Base-by-base conservation (phyloP, 2,888 invertebrate genomes). In the Drosophila emarginata region DNA sequence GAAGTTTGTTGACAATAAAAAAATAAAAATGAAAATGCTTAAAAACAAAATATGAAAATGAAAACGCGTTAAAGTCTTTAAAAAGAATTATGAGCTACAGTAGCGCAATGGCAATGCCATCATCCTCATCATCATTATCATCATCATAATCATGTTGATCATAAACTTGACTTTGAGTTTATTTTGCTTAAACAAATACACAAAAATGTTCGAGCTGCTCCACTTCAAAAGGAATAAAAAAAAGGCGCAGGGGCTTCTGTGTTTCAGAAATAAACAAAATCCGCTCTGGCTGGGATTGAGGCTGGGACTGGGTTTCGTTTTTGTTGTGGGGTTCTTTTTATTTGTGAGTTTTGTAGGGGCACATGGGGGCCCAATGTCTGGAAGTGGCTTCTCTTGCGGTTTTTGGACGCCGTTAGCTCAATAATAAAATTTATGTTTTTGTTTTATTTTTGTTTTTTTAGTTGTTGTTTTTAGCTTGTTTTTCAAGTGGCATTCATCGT, bases 221-320 rank as follows among this genome's bases (percentile, higher is more conserved):
- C 70, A 87, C 87, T 84, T 82, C 81, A 87, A 84, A 84, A 77
- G 66, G 72, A 72, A 84, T 87, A 84, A 86, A 84, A n/a, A 83
- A 84, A 54, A n/a, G 18, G 12, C 76, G 74, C 45, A 4, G 51
- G 45, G 73, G 68, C 76, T 73, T 67, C 70, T 66, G 72, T 72
- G 72, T 77, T 67, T 67, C 32, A 66, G 45, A 64, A 66, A 67
- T 64, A 50, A 57, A 64, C 65, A 71, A 81, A 75, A 75, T 75
- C 63, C 39, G 32, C 64, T 59, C 40, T 51, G 50, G n/a, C 12
- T 12, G 18, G 45, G 45, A 18, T 18, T 21, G 40, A 9, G 32
- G 32, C 1, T 26, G 32, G 40, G 9, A 45, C 15, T 45, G 45
- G 4, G 45, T 45, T 11, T 45, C 7, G 18, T 12, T 45, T 45